phyloP scores from a whole-genome alignment of 2,888 invertebrate genomes.

The Cheilosia scutellata region DNA sequence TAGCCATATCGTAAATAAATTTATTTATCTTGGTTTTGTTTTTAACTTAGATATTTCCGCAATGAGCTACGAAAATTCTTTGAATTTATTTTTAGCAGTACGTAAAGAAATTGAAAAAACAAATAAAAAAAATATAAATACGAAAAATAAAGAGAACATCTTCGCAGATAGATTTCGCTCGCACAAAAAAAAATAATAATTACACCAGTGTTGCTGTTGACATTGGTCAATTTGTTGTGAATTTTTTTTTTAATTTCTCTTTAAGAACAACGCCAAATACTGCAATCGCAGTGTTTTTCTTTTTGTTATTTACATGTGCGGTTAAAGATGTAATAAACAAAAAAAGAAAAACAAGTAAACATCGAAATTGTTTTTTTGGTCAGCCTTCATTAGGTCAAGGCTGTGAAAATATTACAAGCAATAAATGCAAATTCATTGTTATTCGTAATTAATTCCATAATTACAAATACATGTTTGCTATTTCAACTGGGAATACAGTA shows the following conservation, averaged over 20 bases:
- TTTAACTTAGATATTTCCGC: constrained; percentile 45
- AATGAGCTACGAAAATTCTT: constrained; percentile 35
- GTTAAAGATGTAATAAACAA: background rate
- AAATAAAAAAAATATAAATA: background rate
- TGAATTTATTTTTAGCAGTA: constrained; percentile 45
- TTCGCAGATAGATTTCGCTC: background rate
- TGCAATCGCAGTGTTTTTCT: background rate
- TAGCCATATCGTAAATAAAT: background rate
- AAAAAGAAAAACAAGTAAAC: background rate
- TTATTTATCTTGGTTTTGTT: constrained; percentile 1
- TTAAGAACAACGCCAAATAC: background rate
- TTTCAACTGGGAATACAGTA: no score
- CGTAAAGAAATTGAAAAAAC: constrained; percentile 21
- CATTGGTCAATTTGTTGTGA: background rate
- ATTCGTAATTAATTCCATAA: no score
- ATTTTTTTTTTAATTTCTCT: background rate
- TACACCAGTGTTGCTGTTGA: constrained; percentile 5
- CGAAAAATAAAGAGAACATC: background rate
- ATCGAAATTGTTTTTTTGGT: background rate
- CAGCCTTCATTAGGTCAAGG: no score
- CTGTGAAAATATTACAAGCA: no score
- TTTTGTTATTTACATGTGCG: background rate
- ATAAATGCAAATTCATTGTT: no score
- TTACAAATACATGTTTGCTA: no score
- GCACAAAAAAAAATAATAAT: background rate